Base-by-base conservation (phyloP, 2,113 vertebrate species). In the Apodemus speciosus region DNA sequence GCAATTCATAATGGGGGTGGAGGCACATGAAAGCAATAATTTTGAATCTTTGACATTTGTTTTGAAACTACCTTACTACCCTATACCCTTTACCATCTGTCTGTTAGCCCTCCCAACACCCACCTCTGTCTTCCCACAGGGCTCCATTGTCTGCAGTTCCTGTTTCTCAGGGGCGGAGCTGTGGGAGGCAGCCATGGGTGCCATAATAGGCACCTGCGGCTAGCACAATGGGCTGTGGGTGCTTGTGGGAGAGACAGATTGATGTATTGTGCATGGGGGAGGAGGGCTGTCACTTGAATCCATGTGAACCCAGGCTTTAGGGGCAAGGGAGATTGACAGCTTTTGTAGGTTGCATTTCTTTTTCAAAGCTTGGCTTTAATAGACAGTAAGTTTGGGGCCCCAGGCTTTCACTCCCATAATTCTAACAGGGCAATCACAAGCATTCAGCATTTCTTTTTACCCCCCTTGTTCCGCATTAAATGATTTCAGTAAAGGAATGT, bases 281-380 rank as follows among this genome's bases (percentile, higher is more conserved):
- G 98, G 98, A 98, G 98, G 99, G 98, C 98, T 99, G 99, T 99
- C 99, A 99, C 98, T 99, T 98, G 97, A 98, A 99, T 98, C 99
- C 99, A 99, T 99, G 99, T 99, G 99, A 99, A 99, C 99, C 98
- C 99, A 96, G 98, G 98, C 99, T 99, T 98, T 99, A 97, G 98
- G 98, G 99, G 99, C 99, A 98, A 97, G 88, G 98, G 97, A 99
- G 99, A 99, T 99, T 99, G 99, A 99, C 99, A 99, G 99, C 99
- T 99, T 99, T 99, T 99, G 99, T 99, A 98, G 99, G 98, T 97
- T 97, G 97, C 98, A 97, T 99, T 98, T 98, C 98, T 93, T 98
- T 99, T 98, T 99, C 99, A 99, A 99, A 99, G 99, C 98, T 99
- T 98, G 98, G 98, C 98, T 99, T 99, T 99, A 99, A 99, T 98